Evolutionary conservation across 2,797 vertebrate species (phyloP), one percentile per base, ranked within the genome.

Genomic region (Triplophysa bombifrons): DNA sequence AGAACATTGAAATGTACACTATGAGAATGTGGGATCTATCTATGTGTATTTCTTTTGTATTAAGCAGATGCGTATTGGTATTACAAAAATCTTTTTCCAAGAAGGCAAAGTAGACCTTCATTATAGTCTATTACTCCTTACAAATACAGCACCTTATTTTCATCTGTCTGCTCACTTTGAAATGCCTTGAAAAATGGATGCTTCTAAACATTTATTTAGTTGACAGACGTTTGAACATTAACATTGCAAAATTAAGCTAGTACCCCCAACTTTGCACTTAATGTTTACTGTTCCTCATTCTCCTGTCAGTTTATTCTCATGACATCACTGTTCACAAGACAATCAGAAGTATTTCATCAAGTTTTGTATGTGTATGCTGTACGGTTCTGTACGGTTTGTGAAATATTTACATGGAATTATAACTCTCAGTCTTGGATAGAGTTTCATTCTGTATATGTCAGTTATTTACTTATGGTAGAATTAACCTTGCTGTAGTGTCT

Each of bases 261-360:
- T 44, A 58, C 44, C 14, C 73, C 30, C 11, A 34, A 38, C 10
- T 30, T 72, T 73, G 67, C 56, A 65, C 68, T 79, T 58, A 69
- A 65, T 65, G 48, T 70, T 66, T 16, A 50, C 30, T 38, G 8
- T 53, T 16, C 25, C 3, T 53, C 14, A 41, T 22, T 60, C 68
- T 12, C 14, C 38, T 22, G 22, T 20, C 14, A 53, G 56, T 34
- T 58, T 50, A 6, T 14, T 69, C 69, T 78, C 27, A 34, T 68
- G 74, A 68, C 11, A 55, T 56, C 71, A 44, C 74, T 67, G 63
- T 58, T 79, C 25, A 76, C 51, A 53, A 60, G 84, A 83, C 82
- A 83, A 85, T 85, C 79, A 55, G 55, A 69, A 51, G 72, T 25
- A 19, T 64, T 63, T 58, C 55, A 67, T 77, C 3, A 80, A 55